These are phyloP conservation scores for Andricus curvator DNA, from an alignment of 2,888 invertebrate species.

Conservation along the genomic window DNA sequence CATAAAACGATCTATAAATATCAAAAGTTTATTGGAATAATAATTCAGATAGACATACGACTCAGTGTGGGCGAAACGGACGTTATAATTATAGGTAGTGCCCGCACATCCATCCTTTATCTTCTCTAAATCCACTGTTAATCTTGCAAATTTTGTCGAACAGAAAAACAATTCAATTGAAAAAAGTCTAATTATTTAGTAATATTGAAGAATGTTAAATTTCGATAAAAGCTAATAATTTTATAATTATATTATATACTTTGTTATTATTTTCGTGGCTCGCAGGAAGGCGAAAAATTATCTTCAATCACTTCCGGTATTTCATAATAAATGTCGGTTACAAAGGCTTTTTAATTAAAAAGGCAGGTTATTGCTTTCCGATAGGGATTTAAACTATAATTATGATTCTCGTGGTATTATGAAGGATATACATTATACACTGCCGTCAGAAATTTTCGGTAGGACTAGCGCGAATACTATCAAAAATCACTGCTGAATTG, in stretches of 20 bases:
- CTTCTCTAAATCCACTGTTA: conserved; percentile 7
- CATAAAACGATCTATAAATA: conserved; percentile 60
- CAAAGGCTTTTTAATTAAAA: not conserved
- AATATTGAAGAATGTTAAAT: no score
- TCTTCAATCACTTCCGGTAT: not conserved
- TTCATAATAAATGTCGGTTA: not conserved
- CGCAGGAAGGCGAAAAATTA: no score
- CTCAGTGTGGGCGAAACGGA: conserved; percentile 59
- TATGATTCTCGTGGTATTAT: not conserved
- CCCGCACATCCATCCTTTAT: conserved; percentile 12
- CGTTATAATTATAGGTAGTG: conserved; percentile 66
- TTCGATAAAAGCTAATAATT: no score
- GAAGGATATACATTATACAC: no score
- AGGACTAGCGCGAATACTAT: no score
- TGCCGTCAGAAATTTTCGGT: no score
- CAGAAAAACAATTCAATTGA: no score
- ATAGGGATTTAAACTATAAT: not conserved
- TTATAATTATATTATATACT: no score
- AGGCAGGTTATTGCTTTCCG: not conserved
- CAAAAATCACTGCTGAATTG: no score
- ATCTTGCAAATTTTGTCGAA: not conserved
- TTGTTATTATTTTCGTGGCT: no score
- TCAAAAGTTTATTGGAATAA: conserved; percentile 62
- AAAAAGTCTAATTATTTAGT: no score
- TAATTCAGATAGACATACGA: conserved; percentile 59